These are phyloP conservation scores for Alectoris magna DNA, from an alignment of 2,797 vertebrate species.

Conservation along the genomic window DNA sequence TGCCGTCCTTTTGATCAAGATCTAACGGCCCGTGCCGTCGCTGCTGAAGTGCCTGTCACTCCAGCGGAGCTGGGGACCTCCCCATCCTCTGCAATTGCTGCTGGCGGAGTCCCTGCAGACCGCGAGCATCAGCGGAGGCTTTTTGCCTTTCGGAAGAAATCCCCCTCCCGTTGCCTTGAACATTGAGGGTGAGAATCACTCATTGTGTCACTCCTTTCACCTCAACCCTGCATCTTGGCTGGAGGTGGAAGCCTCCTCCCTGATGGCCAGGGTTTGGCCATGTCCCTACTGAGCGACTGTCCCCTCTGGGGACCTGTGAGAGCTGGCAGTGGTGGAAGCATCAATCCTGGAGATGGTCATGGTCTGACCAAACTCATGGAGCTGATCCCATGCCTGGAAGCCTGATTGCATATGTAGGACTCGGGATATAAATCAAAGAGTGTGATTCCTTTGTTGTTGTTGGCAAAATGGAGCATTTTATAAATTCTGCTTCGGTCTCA, in stretches of 20 bases:
- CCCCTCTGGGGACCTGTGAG: background rate
- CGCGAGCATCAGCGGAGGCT: background rate
- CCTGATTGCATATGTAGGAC: background rate
- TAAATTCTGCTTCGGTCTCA: conserved; percentile 1
- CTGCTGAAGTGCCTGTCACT: conserved; percentile 45
- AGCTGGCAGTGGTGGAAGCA: background rate
- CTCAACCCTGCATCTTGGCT: background rate
- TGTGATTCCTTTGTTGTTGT: background rate
- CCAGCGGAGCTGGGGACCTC: background rate
- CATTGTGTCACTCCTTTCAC: background rate
- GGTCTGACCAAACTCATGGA: background rate
- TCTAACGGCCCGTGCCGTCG: background rate
- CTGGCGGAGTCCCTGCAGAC: background rate
- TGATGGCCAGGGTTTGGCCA: rapidly evolving
- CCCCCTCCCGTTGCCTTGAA: rapidly evolving
- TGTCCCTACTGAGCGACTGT: background rate
- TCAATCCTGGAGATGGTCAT: background rate
- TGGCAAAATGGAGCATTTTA: background rate
- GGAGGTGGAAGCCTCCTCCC: background rate
- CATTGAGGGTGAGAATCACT: background rate
- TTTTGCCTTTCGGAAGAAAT: conserved; percentile 5
- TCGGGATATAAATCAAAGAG: background rate
- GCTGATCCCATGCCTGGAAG: background rate
- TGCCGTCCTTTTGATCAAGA: conserved; percentile 65
- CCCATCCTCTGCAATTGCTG: background rate